Evolutionary conservation across 1,140 invertebrate genomes (phyloP).

Genomic region (Pseudomyrmex pallidus): DNA sequence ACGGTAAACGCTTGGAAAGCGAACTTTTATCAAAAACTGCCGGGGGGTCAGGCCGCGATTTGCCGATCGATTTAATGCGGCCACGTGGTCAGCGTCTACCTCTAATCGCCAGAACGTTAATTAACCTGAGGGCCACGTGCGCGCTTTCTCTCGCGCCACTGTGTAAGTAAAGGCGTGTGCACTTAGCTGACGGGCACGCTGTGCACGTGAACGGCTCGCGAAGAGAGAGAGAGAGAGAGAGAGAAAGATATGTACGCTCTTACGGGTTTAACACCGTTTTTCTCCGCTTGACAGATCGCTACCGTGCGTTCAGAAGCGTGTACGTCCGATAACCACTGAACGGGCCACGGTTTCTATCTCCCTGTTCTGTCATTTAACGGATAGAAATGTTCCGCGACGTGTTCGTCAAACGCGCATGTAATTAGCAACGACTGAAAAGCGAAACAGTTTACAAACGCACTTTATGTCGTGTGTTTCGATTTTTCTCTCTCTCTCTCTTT

Average conservation of each 20-base stretch:
- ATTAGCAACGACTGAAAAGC: slow-evolving; percentile 59
- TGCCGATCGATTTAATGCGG: slow-evolving; percentile 66
- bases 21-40: slow-evolving; percentile 29
- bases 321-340: slow-evolving; percentile 57
- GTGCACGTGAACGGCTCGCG: slow-evolving; percentile 22
- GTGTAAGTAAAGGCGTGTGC: slow-evolving; percentile 35
- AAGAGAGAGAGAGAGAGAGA: neutral
- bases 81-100: slow-evolving; percentile 67
- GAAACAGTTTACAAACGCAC: neutral
- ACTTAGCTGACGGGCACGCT: slow-evolving; percentile 9
- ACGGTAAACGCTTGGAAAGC: slow-evolving; percentile 60
- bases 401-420: slow-evolving; percentile 52
- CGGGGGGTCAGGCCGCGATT: slow-evolving; percentile 63
- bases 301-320: slow-evolving; percentile 72
- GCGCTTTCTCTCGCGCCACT: slow-evolving; percentile 70
- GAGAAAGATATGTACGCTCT: slow-evolving; percentile 28
- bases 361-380: slow-evolving; percentile 57
- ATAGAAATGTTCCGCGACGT: slow-evolving; percentile 64
- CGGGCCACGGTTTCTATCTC: slow-evolving; percentile 41
- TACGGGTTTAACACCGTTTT: slow-evolving; percentile 66
- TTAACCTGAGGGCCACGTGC: slow-evolving; percentile 77
- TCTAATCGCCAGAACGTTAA: slow-evolving; percentile 70
- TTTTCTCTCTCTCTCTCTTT: neutral
- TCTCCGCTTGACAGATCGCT: slow-evolving; percentile 74
- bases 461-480: too few relatives aligned